Conservation (phyloP, 1,140 invertebrate species). For the Muscidifurax raptorellus region DNA sequence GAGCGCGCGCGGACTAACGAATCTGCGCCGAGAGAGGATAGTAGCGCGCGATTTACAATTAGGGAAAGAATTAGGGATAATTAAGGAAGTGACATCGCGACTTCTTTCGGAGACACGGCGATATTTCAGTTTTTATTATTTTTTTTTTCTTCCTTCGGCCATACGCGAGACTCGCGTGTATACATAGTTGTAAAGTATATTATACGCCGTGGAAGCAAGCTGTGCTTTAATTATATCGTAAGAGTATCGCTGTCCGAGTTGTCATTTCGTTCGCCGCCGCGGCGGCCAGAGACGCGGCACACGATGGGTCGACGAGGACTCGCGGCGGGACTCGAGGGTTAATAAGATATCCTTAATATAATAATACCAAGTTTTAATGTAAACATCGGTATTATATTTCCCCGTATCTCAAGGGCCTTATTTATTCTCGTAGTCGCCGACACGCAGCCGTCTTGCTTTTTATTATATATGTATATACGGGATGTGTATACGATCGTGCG, state of each 20-base stretch:
- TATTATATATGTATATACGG: too few relatives aligned
- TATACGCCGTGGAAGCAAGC: neutral
- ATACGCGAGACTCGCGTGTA: too few relatives aligned
- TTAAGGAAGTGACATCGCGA: constrained; percentile 43
- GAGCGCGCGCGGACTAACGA: constrained; percentile 18
- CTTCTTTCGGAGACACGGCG: neutral
- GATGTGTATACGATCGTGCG: too few relatives aligned
- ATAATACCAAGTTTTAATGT: constrained; percentile 25
- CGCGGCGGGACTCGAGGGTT: neutral
- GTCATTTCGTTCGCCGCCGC: constrained; percentile 15
- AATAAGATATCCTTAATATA: constrained; percentile 34
- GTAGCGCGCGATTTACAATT: constrained; percentile 43
- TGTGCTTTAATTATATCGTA: constrained; percentile 37
- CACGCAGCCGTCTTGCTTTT: neutral
- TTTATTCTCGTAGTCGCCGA: neutral
- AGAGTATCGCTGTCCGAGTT: constrained; percentile 30
- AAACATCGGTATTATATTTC: constrained; percentile 20
- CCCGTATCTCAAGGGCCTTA: neutral
- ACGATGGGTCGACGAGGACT: neutral
- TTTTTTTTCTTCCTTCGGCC: too few relatives aligned
- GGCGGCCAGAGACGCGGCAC: neutral
- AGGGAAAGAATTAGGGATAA: constrained; percentile 41
- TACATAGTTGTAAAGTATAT: constrained; percentile 31
- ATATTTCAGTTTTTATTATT: constrained; percentile 6
- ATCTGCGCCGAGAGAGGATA: neutral